Evolutionary conservation across 2,888 invertebrate genomes (phyloP).

Genomic region (Drosophila putrida): DNA sequence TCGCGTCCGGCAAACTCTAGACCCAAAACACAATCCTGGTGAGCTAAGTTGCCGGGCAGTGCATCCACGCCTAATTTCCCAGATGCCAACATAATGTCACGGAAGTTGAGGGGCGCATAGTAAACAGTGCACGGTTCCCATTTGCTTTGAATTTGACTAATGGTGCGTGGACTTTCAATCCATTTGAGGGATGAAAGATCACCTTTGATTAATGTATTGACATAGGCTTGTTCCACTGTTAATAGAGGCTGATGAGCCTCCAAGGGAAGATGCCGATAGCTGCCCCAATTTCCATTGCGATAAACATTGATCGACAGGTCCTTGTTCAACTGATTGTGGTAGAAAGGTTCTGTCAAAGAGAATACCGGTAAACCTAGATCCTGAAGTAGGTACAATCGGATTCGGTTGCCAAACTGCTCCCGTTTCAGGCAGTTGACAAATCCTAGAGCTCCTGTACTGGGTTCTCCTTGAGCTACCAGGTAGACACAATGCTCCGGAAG

Average conservation of each 20-base stretch:
- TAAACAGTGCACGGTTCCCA: conserved; percentile 94
- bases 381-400: conserved; percentile 90
- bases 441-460: conserved; percentile 92
- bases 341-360: conserved; percentile 87
- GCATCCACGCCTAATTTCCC: conserved; percentile 99
- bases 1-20: conserved; percentile 97
- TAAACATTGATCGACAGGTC: conserved; percentile 95
- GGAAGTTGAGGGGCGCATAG: conserved; percentile 98
- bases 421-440: conserved; percentile 95
- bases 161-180: conserved; percentile 94
- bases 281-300: conserved; percentile 93
- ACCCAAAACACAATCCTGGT: conserved; percentile 96
- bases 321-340: conserved; percentile 88
- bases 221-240: conserved; percentile 96
- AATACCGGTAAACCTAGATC: conserved; percentile 88
- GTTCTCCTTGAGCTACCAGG: conserved; percentile 89
- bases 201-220: conserved; percentile 96
- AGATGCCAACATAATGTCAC: conserved; percentile 98
- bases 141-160: conserved; percentile 84
- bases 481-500: conserved; percentile 88
- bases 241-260: conserved; percentile 85
- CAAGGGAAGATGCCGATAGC: conserved; percentile 92
- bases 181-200: conserved; percentile 96
- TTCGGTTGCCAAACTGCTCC: conserved; percentile 92
- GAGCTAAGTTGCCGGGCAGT: conserved; percentile 94